phyloP scores from a whole-genome alignment of 2,113 vertebrate genomes.

The Sturnus vulgaris region DNA sequence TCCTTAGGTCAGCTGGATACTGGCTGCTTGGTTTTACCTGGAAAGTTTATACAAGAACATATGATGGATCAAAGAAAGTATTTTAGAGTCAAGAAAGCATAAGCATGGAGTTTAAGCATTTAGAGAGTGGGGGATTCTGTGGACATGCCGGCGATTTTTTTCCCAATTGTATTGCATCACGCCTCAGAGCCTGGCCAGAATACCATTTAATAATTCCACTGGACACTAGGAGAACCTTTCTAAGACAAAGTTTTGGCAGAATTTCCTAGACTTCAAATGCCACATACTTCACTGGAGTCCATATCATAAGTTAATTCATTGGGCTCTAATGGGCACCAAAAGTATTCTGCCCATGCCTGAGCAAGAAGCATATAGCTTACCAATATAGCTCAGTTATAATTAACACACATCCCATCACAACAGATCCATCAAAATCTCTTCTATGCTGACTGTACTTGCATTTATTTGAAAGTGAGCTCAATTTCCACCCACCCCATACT shows the following conservation, averaged over 20 bases:
- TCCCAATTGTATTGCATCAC: not conserved
- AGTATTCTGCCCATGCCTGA: not conserved
- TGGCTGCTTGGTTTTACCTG: not conserved
- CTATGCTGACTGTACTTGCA: not conserved
- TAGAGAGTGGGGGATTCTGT: not conserved
- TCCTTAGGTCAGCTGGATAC: not conserved
- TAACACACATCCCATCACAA: not conserved
- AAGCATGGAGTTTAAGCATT: not conserved
- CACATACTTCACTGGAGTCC: not conserved
- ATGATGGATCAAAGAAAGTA: not conserved
- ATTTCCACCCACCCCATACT: not conserved
- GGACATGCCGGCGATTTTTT: not conserved
- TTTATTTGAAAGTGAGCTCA: not conserved
- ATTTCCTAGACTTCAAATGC: not conserved
- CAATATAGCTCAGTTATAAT: not conserved
- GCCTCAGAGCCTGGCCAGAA: not conserved
- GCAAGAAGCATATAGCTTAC: not conserved
- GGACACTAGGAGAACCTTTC: not conserved
- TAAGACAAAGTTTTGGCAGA: accelerated
- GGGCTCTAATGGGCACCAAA: not conserved
- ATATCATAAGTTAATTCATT: not conserved
- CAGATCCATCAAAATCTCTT: not conserved
- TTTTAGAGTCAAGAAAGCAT: not conserved
- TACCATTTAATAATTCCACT: not conserved
- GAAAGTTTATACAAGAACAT: not conserved